These are phyloP conservation scores for Zosterops japonicus DNA, from an alignment of 2,113 vertebrate genomes.

Conservation along the genomic window DNA sequence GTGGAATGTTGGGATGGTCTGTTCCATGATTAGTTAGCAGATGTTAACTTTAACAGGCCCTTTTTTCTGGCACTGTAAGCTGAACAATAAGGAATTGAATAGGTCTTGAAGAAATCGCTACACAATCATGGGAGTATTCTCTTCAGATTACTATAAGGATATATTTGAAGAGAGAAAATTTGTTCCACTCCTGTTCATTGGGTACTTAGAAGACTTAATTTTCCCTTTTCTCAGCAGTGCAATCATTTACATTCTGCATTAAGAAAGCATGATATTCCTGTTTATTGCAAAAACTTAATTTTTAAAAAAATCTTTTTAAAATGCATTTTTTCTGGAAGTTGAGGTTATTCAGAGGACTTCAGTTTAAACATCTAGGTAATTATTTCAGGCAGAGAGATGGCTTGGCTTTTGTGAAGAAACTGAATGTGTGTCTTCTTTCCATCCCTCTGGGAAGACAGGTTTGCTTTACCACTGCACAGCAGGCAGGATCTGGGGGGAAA, in stretches of 20 bases:
- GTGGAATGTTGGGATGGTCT: conserved; percentile 51
- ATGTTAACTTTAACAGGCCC: conserved; percentile 67
- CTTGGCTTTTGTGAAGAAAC: background rate
- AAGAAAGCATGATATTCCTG: conserved; percentile 45
- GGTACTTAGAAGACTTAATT: conserved; percentile 49
- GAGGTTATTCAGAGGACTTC: conserved; percentile 19
- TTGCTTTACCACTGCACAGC: rapidly evolving
- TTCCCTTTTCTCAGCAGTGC: conserved; percentile 45
- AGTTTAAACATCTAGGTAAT: background rate
- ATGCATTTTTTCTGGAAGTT: background rate
- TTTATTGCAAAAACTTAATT: conserved; percentile 8
- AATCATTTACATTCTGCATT: conserved; percentile 64
- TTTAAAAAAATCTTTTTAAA: background rate
- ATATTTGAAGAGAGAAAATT: conserved; percentile 64
- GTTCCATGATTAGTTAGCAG: conserved; percentile 63
- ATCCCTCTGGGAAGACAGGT: background rate
- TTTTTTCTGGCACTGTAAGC: conserved; percentile 44
- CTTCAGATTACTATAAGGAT: conserved; percentile 59
- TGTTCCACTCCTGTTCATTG: conserved; percentile 55
- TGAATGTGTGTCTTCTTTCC: background rate
- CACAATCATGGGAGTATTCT: conserved; percentile 66
- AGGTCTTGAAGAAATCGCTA: conserved; percentile 59
- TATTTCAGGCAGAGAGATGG: background rate
- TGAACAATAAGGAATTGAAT: conserved; percentile 68
- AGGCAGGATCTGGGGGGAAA: background rate